phyloP scores from a whole-genome alignment of 2,888 invertebrate species.

The Oegoconia quadripuncta region DNA sequence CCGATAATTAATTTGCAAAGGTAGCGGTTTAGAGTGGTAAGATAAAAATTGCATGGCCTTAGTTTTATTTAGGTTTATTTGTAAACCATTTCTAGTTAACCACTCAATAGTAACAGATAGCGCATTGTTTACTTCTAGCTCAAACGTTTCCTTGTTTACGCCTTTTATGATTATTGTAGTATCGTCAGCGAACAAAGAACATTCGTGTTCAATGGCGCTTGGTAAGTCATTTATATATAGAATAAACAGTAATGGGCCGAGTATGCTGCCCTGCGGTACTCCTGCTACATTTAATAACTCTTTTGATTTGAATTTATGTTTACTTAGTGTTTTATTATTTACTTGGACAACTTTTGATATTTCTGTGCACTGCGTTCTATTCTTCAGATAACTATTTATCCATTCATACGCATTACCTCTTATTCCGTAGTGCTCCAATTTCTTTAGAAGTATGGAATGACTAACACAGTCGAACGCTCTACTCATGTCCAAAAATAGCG shows the following conservation, averaged over 20 bases:
- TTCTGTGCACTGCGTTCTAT: not conserved
- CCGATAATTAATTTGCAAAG: too few relatives aligned
- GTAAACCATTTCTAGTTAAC: conserved; percentile 4
- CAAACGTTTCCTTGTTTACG: not conserved
- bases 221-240: too few relatives aligned
- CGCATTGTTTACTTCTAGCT: conserved; percentile 5
- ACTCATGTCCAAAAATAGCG: not conserved
- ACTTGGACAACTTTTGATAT: not conserved
- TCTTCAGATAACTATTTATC: not conserved
- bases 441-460: not conserved
- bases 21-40: too few relatives aligned
- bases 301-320: not conserved
- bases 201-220: too few relatives aligned
- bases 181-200: conserved; percentile 6
- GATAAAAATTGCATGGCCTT: not conserved
- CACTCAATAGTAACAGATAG: conserved; percentile 3
- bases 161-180: not conserved
- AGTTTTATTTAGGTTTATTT: conserved; percentile 4
- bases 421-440: not conserved
- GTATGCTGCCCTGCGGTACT: conserved; percentile 9
- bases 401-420: not conserved
- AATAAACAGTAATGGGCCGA: too few relatives aligned
- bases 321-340: not conserved
- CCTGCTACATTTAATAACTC: too few relatives aligned
- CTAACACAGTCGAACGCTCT: conserved; percentile 1